A percentile compares a stretch with the other conserved stretches of the same genome.
Conservation (phyloP, 2,888 invertebrate species). For the Stenchaetothrips biformis region DNA sequence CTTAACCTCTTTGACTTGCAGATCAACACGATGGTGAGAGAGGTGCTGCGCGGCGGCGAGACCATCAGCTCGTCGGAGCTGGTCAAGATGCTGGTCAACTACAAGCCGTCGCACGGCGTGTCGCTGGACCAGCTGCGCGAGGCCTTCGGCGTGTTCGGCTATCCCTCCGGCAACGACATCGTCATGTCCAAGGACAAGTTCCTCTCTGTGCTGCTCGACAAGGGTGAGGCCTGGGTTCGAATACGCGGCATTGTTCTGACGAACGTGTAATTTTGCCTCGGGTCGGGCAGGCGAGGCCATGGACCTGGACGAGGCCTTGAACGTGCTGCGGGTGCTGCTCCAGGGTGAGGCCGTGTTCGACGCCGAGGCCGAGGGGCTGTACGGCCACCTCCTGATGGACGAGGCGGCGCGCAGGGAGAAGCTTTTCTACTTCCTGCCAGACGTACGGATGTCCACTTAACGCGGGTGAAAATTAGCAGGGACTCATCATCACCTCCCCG, state of each 20-base stretch:
- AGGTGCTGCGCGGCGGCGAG: neutral
- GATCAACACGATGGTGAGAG: constrained; percentile 8
- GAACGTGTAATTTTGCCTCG: neutral
- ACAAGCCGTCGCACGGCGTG: constrained; percentile 58
- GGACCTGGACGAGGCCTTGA: neutral
- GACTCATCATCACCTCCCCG: no score
- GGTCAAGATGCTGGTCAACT: constrained; percentile 61
- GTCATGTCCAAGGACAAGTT: constrained; percentile 48
- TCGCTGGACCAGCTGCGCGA: constrained; percentile 47
- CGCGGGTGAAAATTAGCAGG: neutral
- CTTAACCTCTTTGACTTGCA: no score
- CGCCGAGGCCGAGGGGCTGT: constrained; percentile 12
- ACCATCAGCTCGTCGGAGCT: constrained; percentile 46
- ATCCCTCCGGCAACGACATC: constrained; percentile 39
- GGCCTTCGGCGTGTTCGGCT: constrained; percentile 51
- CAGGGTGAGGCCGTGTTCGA: neutral
- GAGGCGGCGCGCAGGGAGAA: neutral
- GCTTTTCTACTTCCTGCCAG: constrained; percentile 7
- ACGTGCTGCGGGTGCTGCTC: neutral
- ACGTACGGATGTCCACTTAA: neutral
- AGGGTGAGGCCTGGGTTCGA: constrained; percentile 39
- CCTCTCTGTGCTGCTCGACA: constrained; percentile 46
- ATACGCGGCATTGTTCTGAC: no score
- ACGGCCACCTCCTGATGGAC: neutral
- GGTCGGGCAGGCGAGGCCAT: neutral